These are phyloP conservation scores for Cyanoderma ruficeps DNA, from an alignment of 2,113 vertebrate species.

Conservation along the genomic window DNA sequence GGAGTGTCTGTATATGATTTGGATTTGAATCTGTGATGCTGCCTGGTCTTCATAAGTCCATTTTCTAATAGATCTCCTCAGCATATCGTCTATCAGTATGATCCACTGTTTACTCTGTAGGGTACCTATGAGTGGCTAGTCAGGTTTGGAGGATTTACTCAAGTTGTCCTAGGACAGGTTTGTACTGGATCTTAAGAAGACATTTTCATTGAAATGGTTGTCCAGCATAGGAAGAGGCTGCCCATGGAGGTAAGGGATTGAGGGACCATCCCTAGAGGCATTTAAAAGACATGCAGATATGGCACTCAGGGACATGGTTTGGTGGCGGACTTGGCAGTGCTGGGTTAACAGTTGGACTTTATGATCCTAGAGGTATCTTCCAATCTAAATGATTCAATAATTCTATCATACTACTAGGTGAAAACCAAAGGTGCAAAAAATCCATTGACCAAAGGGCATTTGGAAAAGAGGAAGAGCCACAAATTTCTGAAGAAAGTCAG, in stretches of 20 bases:
- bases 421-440: not conserved
- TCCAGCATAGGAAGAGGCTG: not conserved
- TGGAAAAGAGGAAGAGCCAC: not conserved
- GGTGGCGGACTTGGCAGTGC: not conserved
- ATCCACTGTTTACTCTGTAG: not conserved
- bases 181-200: not conserved
- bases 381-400: not conserved
- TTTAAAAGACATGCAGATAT: not conserved
- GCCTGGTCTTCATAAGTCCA: not conserved
- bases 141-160: not conserved
- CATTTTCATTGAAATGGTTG: not conserved
- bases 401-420: not conserved
- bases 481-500: not conserved
- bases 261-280: not conserved
- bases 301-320: not conserved
- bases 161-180: not conserved
- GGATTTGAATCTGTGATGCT: not conserved
- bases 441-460: not conserved
- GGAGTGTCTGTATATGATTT: not conserved
- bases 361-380: not conserved
- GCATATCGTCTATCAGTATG: not conserved
- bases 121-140: not conserved
- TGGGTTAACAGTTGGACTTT: not conserved
- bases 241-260: not conserved
- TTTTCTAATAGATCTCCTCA: not conserved